Conservation (phyloP, 2,888 invertebrate genomes). For the Stenolophus ochropezus region DNA sequence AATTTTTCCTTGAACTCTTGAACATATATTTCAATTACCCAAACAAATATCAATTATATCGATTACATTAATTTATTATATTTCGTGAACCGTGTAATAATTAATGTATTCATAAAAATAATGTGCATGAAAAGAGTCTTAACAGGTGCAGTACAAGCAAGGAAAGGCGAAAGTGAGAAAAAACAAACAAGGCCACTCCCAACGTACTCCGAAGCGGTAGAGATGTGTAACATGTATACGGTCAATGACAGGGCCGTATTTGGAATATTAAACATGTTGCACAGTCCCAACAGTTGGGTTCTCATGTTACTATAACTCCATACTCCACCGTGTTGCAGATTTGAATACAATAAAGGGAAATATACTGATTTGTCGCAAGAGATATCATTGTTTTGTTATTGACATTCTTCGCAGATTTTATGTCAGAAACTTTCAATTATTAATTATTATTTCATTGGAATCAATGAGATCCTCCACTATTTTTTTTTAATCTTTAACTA, state of each 20-base stretch:
- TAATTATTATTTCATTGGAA: background rate
- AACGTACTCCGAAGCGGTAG: conserved; percentile 42
- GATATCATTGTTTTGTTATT: conserved; percentile 11
- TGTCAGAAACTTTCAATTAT: background rate
- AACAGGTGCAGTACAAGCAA: conserved; percentile 35
- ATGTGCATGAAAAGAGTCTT: background rate
- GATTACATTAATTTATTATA: background rate
- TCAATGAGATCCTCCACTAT: background rate
- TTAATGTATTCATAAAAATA: background rate
- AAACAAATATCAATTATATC: background rate
- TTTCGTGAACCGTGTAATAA: background rate
- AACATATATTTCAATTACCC: background rate
- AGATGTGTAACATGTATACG: conserved; percentile 47
- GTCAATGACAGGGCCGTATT: conserved; percentile 15
- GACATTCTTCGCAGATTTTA: background rate
- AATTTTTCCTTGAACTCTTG: too few relatives aligned
- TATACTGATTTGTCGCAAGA: conserved; percentile 24
- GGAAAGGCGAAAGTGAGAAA: conserved; percentile 50
- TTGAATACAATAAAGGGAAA: conserved; percentile 28
- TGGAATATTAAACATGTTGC: conserved; percentile 15
- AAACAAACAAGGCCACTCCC: conserved; percentile 49
- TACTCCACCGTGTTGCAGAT: background rate
- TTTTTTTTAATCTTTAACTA: too few relatives aligned
- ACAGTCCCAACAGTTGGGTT: background rate
- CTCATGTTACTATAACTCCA: background rate